phyloP scores from a whole-genome alignment of 2,888 invertebrate species.

The Pedicia rivosa region DNA sequence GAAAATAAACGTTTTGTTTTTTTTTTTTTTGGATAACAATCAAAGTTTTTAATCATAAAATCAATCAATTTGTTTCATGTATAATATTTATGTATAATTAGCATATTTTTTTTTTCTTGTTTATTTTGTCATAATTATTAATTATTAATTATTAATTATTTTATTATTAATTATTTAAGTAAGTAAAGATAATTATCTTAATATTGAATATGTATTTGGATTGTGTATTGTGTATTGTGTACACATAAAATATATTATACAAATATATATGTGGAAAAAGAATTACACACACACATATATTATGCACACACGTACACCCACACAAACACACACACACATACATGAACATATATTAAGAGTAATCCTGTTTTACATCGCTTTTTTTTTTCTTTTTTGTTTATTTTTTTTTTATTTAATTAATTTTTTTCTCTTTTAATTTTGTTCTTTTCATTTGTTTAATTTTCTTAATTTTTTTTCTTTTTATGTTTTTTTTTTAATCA shows the following conservation, averaged over 20 bases:
- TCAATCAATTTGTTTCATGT: slow-evolving; percentile 6
- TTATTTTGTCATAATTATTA: not conserved
- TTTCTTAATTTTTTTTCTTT: too few relatives aligned
- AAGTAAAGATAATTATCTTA: not conserved
- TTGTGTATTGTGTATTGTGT: not conserved
- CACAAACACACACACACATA: too few relatives aligned
- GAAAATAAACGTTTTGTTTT: too few relatives aligned
- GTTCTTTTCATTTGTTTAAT: too few relatives aligned
- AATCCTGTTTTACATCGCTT: not conserved
- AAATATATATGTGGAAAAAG: not conserved
- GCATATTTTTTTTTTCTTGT: slow-evolving; percentile 3
- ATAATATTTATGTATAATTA: slow-evolving; percentile 1
- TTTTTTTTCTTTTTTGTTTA: not conserved
- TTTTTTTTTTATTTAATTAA: too few relatives aligned
- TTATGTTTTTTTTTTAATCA: too few relatives aligned
- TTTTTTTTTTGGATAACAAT: slow-evolving; percentile 10
- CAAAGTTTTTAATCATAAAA: slow-evolving; percentile 7
- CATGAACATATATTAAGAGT: not conserved
- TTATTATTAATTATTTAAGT: slow-evolving; percentile 3
- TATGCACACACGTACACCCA: too few relatives aligned
- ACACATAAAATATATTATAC: not conserved
- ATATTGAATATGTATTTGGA: not conserved
- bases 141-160: too few relatives aligned
- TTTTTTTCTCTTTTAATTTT: too few relatives aligned
- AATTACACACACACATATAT: not conserved